Evolutionary conservation across 2,113 vertebrate genomes (phyloP).

Genomic region (Cyprinodon brontotheroides): DNA sequence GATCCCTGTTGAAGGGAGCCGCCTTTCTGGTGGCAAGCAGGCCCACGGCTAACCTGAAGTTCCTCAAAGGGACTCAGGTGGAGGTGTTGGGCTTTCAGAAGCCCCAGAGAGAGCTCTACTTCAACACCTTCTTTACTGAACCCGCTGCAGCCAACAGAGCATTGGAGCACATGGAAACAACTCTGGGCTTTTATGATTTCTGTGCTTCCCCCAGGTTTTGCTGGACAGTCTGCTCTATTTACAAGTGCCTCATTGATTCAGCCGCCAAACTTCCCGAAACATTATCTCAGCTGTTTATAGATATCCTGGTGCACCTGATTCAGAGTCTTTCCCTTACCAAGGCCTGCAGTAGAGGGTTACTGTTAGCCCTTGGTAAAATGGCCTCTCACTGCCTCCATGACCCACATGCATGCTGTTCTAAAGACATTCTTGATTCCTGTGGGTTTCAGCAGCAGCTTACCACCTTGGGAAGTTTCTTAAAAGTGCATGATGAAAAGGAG

Average conservation of each 20-base stretch:
- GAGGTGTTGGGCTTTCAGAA: slow-evolving; percentile 73
- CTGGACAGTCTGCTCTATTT: slow-evolving; percentile 75
- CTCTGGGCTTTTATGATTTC: slow-evolving; percentile 71
- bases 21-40: slow-evolving; percentile 70
- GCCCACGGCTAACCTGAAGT: slow-evolving; percentile 7
- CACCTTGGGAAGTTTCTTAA: slow-evolving; percentile 50
- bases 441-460: slow-evolving; percentile 42
- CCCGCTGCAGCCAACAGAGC: slow-evolving; percentile 32
- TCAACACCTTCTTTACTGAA: slow-evolving; percentile 64
- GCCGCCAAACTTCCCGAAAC: slow-evolving; percentile 67
- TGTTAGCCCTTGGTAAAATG: slow-evolving; percentile 61
- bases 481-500: slow-evolving; percentile 19
- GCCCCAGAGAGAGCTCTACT: slow-evolving; percentile 68
- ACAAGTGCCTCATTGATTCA: slow-evolving; percentile 53
- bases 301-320: slow-evolving; percentile 60
- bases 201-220: slow-evolving; percentile 76
- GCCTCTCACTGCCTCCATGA: slow-evolving; percentile 44
- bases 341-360: slow-evolving; percentile 30
- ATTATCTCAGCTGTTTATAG: slow-evolving; percentile 71
- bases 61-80: slow-evolving; percentile 40
- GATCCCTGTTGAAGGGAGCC: slow-evolving; percentile 70
- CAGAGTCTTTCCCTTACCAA: slow-evolving; percentile 24
- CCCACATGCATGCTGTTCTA: slow-evolving; percentile 37
- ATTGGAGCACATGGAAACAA: slow-evolving; percentile 66
- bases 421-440: slow-evolving; percentile 42